phyloP scores from a whole-genome alignment of 2,888 invertebrate species.

The Drosophila flavopinicola region DNA sequence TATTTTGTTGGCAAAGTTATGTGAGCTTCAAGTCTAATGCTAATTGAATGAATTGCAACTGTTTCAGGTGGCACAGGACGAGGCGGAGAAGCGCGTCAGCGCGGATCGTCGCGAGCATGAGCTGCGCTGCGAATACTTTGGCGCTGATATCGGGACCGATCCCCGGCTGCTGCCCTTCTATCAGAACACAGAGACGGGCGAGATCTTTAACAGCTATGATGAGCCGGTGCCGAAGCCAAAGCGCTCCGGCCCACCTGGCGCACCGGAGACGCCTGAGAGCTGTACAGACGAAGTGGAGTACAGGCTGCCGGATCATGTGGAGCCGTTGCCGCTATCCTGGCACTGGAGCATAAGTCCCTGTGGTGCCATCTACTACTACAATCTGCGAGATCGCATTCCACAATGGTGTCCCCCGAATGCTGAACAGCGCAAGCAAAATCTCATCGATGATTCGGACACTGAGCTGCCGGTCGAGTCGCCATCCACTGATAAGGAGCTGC shows the following conservation, averaged over 20 bases:
- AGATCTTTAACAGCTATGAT: constrained; percentile 82
- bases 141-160: constrained; percentile 77
- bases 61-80: constrained; percentile 81
- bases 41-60: too few species aligned
- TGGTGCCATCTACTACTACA: constrained; percentile 96
- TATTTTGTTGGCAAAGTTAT: neutral
- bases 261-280: constrained; percentile 47
- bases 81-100: constrained; percentile 82
- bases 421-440: constrained; percentile 80
- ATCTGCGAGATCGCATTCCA: constrained; percentile 90
- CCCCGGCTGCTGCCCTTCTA: constrained; percentile 81
- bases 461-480: neutral
- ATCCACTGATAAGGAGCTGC: constrained; percentile 14
- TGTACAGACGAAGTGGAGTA: constrained; percentile 61
- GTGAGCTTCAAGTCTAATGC: too few species aligned
- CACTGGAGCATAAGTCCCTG: constrained; percentile 91
- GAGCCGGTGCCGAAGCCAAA: constrained; percentile 79
- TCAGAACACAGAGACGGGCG: constrained; percentile 82
- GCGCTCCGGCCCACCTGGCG: constrained; percentile 68
- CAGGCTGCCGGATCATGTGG: constrained; percentile 85
- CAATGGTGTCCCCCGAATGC: constrained; percentile 91
- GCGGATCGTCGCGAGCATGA: constrained; percentile 82
- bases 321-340: constrained; percentile 92
- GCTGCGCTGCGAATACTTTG: constrained; percentile 82
- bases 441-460: constrained; percentile 43